Conservation (phyloP, 1,140 invertebrate species). For the Lutraria rhynchaena region DNA sequence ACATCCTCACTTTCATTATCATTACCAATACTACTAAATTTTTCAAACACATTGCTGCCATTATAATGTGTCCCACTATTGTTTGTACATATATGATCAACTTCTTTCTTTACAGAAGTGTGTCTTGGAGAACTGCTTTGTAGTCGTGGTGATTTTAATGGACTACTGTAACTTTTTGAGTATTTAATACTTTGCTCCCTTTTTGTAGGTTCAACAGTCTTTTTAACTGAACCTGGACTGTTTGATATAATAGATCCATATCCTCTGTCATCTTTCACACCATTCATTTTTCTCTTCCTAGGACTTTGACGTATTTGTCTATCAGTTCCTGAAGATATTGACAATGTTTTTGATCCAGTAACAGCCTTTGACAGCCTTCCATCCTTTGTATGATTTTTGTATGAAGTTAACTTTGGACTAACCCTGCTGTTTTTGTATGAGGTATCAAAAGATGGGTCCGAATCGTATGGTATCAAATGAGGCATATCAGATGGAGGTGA, state of each 20-base stretch:
- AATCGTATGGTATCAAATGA: slow-evolving; percentile 47
- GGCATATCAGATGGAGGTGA: slow-evolving; percentile 33
- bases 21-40: slow-evolving; percentile 18
- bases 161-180: neutral
- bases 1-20: slow-evolving; percentile 44
- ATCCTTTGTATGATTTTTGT: slow-evolving; percentile 10
- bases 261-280: neutral
- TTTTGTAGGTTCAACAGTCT: neutral
- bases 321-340: neutral
- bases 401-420: slow-evolving; percentile 46
- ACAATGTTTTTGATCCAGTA: slow-evolving; percentile 14
- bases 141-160: neutral
- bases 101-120: too few species aligned
- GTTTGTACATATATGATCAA: neutral
- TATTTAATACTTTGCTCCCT: neutral
- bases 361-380: neutral
- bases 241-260: neutral
- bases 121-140: neutral
- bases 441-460: slow-evolving; percentile 28
- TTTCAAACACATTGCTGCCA: slow-evolving; percentile 57
- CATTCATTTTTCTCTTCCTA: slow-evolving; percentile 15
- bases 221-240: neutral
- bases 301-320: slow-evolving; percentile 28
- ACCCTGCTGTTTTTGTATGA: slow-evolving; percentile 33
- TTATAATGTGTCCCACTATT: neutral